Evolutionary conservation across 2,888 invertebrate species (phyloP).

Genomic region (Tuberolachnus salignus): DNA sequence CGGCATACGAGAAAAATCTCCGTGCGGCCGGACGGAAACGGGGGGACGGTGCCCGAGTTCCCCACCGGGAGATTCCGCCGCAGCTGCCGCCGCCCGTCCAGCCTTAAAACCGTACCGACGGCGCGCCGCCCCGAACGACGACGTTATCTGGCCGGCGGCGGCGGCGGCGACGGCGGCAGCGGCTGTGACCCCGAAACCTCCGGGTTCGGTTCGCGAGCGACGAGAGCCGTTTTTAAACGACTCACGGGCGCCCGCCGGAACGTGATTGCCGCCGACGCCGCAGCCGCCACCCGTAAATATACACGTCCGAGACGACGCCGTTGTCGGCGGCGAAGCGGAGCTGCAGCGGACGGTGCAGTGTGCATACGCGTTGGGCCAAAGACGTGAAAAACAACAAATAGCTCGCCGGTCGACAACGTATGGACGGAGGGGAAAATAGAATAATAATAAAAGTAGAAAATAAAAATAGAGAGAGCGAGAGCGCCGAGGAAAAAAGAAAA

Average conservation of each 20-base stretch:
- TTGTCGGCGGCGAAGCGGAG: neutral
- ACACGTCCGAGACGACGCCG: neutral
- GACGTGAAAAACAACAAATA: constrained; percentile 36
- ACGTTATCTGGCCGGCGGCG: constrained; percentile 23
- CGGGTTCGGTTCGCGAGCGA: constrained; percentile 12
- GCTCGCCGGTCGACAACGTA: neutral
- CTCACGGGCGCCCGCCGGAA: constrained; percentile 3
- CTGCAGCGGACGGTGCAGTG: neutral
- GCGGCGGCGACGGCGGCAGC: too few relatives aligned
- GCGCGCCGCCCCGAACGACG: neutral
- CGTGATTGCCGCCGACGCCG: constrained; percentile 4
- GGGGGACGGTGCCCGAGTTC: neutral
- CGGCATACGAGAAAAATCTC: neutral
- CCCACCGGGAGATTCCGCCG: neutral
- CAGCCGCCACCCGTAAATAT: neutral
- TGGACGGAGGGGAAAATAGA: too few relatives aligned
- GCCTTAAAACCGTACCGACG: neutral
- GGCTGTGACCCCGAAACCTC: constrained; percentile 27
- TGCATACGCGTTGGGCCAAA: neutral
- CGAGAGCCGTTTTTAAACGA: neutral
- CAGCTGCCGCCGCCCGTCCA: neutral
- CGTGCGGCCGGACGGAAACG: neutral
- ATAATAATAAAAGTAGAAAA: too few relatives aligned
- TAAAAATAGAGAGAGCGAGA: neutral
- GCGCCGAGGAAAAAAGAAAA: neutral